phyloP scores from a whole-genome alignment of 92 coral and sea anemone genomes.

The Bergia puertoricense region DNA sequence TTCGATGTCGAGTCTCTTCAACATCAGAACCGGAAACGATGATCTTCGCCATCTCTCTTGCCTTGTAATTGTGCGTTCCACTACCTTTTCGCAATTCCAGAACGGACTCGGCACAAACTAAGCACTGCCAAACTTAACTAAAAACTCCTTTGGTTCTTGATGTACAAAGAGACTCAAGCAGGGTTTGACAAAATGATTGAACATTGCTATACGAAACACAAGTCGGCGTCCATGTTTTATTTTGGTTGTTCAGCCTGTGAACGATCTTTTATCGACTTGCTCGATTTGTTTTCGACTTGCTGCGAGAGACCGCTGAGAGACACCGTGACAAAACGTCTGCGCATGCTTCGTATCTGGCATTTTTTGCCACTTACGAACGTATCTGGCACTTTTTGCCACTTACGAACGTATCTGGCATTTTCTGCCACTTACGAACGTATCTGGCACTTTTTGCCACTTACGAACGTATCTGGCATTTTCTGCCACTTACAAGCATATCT shows the following conservation, averaged over 20 bases:
- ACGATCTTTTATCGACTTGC: background rate
- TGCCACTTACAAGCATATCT: too few species aligned
- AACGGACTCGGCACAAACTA: background rate
- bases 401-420: too few species aligned
- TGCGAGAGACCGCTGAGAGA: constrained; percentile 23
- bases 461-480: too few species aligned
- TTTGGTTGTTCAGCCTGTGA: background rate
- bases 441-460: too few species aligned
- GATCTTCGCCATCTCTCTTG: constrained; percentile 1
- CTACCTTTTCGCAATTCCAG: background rate
- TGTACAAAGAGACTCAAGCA: too few species aligned
- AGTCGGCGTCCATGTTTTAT: constrained; percentile 2
- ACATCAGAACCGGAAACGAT: constrained; percentile 31
- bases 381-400: too few species aligned
- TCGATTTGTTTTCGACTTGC: constrained; percentile 13
- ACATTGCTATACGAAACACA: background rate
- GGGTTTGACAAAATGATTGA: too few species aligned
- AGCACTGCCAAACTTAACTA: background rate
- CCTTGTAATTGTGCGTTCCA: background rate
- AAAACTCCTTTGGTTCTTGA: background rate
- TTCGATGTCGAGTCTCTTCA: constrained; percentile 38
- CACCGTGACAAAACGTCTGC: too few species aligned
- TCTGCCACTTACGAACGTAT: too few species aligned
- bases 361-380: too few species aligned
- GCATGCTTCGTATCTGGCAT: too few species aligned